Percentiles rank a stretch among this genome's conserved stretches.
Evolutionary conservation across 1,140 invertebrate genomes (phyloP).

Genomic region (Monochamus saltuarius): DNA sequence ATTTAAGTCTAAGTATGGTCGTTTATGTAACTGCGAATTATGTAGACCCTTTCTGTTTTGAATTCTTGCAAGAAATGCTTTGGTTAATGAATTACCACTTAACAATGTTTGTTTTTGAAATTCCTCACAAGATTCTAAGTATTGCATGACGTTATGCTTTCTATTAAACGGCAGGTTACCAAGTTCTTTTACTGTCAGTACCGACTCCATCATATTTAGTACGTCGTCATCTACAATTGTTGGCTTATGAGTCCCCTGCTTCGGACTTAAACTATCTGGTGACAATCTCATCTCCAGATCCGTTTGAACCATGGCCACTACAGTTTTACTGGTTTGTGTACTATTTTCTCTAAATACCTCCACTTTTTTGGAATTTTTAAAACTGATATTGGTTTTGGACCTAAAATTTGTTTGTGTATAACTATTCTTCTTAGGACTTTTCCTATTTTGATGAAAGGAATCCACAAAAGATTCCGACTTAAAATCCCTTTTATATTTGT

Average conservation of each 20-base stretch:
- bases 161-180: too few species aligned
- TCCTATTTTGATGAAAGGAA: neutral
- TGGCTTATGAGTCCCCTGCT: neutral
- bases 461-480: slow-evolving; percentile 7
- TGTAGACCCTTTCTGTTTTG: neutral
- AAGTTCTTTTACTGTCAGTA: too few species aligned
- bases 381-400: neutral
- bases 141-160: too few species aligned
- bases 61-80: slow-evolving; percentile 16
- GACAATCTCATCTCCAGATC: slow-evolving; percentile 20
- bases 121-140: too few species aligned
- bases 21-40: neutral
- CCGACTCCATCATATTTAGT: too few species aligned
- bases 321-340: slow-evolving; percentile 44
- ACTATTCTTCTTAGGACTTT: too few species aligned
- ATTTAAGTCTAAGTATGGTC: neutral
- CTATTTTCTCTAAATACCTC: slow-evolving; percentile 16
- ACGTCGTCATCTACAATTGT: too few species aligned
- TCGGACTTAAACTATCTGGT: slow-evolving; percentile 38
- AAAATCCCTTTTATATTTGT: slow-evolving; percentile 1
- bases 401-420: slow-evolving; percentile 6
- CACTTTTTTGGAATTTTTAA: slow-evolving; percentile 4
- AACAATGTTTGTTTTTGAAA: neutral
- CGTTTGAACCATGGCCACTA: slow-evolving; percentile 25
- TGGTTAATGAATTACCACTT: slow-evolving; percentile 13